Base-by-base conservation (phyloP, 2,888 invertebrate genomes). In the Agrotis ipsilon region DNA sequence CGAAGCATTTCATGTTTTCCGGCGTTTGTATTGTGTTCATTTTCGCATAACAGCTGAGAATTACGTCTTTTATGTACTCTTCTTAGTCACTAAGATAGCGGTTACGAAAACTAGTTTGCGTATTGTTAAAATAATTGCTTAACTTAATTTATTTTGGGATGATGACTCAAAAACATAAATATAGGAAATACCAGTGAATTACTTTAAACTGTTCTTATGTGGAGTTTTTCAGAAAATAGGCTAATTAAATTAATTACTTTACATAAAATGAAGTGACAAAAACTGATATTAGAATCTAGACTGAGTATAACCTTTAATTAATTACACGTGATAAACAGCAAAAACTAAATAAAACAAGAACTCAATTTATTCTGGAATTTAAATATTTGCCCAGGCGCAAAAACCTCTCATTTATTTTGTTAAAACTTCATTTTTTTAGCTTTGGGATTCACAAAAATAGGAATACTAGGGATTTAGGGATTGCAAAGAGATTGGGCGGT, bases 1-100 rank as follows among this genome's bases (percentile, higher is more conserved):
- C 59, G 24, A 74, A 79, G 69, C 73, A 74, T 77, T 75, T 83
- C 59, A 48, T 57, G 63, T 45, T 46, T 81, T 77, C 76, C 73
- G 70, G 67, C 63, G 51, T 75, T 79, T 73, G 64, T 74, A 49
- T 67, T 72, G 68, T 75, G 67, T 70, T 79, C 54, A 62, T 73
- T 65, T 67, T 79, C 71, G 70, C 64, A 75, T 81, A 68, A 72
- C 63, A 52, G n/a, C 61, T 74, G 66, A 62, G 62, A 65, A 82
- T 69, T 79, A 63, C 59, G 43, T 69, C 13, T 66, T 59, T 72
- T 75, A 69, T 73, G 59, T 80, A 55, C 21, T 59, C 54, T 63
- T 71, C 48, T 75, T 66, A 64, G 69, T 73, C 72, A 72, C 57
- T 77, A 43, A 45, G 52, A 52, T 74, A 27, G 58, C n/a, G n/a